A percentile compares a stretch with the other conserved stretches of the same genome.
These are phyloP conservation scores for Nothocercus nigrocapillus DNA, from an alignment of 2,113 vertebrate genomes.

Conservation along the genomic window DNA sequence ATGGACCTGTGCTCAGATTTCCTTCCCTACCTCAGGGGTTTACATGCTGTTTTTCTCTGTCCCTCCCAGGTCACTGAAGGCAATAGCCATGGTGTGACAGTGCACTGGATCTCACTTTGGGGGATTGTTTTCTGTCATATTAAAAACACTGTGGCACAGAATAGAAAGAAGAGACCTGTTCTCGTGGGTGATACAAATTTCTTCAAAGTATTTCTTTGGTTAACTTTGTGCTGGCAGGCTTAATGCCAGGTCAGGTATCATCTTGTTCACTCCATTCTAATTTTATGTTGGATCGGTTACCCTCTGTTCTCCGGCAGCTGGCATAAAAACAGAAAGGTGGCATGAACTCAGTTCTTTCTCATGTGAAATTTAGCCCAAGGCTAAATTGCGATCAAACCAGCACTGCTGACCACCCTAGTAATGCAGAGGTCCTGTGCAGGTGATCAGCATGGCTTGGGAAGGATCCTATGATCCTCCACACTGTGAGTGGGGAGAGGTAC, in stretches of 20 bases:
- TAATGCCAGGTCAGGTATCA: slow-evolving; percentile 61
- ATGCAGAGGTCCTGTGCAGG: not conserved
- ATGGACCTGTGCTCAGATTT: not conserved
- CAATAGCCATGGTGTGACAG: not conserved
- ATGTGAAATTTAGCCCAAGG: slow-evolving; percentile 23
- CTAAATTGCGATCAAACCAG: slow-evolving; percentile 4
- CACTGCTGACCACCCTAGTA: not conserved
- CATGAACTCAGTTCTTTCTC: not conserved
- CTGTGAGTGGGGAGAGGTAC: not conserved
- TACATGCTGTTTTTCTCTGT: not conserved
- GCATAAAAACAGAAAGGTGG: slow-evolving; percentile 25
- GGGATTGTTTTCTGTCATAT: not conserved
- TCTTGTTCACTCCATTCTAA: slow-evolving; percentile 64
- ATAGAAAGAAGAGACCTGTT: not conserved
- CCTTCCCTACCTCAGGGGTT: not conserved
- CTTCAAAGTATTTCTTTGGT: slow-evolving; percentile 1
- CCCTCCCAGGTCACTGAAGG: not conserved
- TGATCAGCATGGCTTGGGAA: not conserved
- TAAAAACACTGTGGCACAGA: not conserved
- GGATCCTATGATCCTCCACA: not conserved
- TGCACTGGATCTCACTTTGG: not conserved
- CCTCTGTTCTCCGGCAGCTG: slow-evolving; percentile 47
- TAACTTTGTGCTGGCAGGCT: slow-evolving; percentile 43
- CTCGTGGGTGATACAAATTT: not conserved
- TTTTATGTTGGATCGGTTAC: slow-evolving; percentile 64